A percentile compares a stretch with the other conserved stretches of the same genome.
Evolutionary conservation across 2,113 vertebrate species (phyloP).

Genomic region (Phyllostomus hastatus): DNA sequence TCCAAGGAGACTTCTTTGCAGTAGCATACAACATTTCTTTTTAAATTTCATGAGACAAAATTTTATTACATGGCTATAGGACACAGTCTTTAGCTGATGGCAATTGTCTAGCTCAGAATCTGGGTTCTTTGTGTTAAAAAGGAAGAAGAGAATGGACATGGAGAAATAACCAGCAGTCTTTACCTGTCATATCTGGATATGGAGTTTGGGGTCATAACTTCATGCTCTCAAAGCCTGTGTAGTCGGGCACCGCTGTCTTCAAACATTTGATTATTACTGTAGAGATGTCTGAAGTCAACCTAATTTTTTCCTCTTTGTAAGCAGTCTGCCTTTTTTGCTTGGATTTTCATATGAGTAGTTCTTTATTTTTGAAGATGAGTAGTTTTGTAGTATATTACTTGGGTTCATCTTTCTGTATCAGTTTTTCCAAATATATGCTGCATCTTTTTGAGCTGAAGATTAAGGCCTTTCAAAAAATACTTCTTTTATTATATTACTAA

Average conservation of each 20-base stretch:
- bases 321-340: neutral
- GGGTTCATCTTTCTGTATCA: neutral
- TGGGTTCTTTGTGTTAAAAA: neutral
- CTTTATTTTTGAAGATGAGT: neutral
- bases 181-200: neutral
- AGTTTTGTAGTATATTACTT: neutral
- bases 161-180: neutral
- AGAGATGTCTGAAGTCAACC: neutral
- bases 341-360: neutral
- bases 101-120: neutral
- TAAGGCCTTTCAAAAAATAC: neutral
- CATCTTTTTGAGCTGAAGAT: neutral
- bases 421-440: neutral
- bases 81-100: neutral
- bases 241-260: neutral
- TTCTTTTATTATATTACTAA: neutral
- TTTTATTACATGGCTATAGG: neutral
- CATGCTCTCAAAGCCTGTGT: neutral
- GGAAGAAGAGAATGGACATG: neutral
- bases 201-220: neutral
- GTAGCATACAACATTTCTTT: neutral
- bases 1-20: neutral
- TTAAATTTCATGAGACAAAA: neutral
- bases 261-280: neutral
- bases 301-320: neutral